Conservation (phyloP, 2,113 vertebrate species). For the Cryptoleucopteryx plumbea region DNA sequence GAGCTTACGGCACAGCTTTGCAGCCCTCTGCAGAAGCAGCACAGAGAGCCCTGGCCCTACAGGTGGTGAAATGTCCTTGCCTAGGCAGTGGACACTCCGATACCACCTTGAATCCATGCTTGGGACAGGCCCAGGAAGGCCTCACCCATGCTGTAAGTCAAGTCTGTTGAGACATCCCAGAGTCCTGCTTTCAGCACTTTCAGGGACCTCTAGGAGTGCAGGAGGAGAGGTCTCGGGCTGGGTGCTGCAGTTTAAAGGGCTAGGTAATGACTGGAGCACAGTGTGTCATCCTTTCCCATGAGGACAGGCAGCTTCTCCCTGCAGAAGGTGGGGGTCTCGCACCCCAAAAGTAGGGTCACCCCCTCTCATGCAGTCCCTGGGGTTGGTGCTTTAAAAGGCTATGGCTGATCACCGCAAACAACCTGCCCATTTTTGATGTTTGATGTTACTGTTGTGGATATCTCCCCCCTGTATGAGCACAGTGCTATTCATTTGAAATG, state of each 20-base stretch:
- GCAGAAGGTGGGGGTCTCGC: neutral
- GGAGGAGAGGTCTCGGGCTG: neutral
- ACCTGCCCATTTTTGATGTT: neutral
- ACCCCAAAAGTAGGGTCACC: neutral
- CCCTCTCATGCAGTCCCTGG: rapidly evolving
- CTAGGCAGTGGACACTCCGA: neutral
- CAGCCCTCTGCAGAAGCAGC: neutral
- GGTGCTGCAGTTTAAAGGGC: neutral
- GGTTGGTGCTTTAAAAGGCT: neutral
- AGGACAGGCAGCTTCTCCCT: neutral
- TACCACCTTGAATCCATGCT: neutral
- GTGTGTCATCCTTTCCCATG: neutral
- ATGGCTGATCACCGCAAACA: neutral
- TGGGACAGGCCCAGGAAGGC: neutral
- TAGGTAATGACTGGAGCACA: neutral
- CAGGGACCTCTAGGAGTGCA: neutral
- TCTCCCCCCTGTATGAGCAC: neutral
- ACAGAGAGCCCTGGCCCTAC: neutral
- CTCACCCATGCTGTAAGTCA: neutral
- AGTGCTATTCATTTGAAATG: neutral
- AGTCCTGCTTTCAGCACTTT: neutral
- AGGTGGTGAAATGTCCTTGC: neutral
- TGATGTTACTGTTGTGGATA: neutral
- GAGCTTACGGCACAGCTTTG: neutral
- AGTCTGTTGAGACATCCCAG: neutral